Percentiles rank a stretch among this genome's conserved stretches.
These are phyloP conservation scores for Ips typographus DNA, from an alignment of 1,140 invertebrate genomes.

Conservation along the genomic window DNA sequence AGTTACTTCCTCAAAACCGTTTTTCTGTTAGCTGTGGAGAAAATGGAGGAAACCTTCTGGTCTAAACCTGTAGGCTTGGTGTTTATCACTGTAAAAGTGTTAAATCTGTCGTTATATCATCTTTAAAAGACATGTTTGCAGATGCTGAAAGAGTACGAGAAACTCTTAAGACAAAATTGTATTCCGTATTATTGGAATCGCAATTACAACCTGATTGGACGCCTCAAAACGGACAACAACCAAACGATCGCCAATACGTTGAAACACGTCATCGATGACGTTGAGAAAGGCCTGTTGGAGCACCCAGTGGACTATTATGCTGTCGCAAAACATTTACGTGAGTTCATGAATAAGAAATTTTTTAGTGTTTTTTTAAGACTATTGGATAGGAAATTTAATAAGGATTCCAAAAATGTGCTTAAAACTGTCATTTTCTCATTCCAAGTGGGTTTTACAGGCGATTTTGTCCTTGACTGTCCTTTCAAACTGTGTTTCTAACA, in stretches of 20 bases:
- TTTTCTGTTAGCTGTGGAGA: slow-evolving; percentile 52
- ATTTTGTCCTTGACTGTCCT: too few species aligned
- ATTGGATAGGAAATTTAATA: too few species aligned
- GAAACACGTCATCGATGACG: slow-evolving; percentile 24
- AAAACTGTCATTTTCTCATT: too few species aligned
- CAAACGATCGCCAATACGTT: slow-evolving; percentile 26
- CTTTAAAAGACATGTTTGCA: slow-evolving; percentile 36
- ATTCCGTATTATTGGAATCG: slow-evolving; percentile 56
- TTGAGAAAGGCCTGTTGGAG: slow-evolving; percentile 22
- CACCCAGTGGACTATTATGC: slow-evolving; percentile 22
- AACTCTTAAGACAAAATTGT: slow-evolving; percentile 46
- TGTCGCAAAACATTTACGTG: slow-evolving; percentile 40
- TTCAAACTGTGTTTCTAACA: too few species aligned
- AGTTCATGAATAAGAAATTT: slow-evolving; percentile 22
- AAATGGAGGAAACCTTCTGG: slow-evolving; percentile 51
- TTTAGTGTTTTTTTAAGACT: slow-evolving; percentile 9
- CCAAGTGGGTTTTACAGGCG: too few species aligned
- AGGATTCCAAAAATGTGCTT: too few species aligned
- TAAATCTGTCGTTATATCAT: slow-evolving; percentile 7
- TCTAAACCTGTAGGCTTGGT: slow-evolving; percentile 49
- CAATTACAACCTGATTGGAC: slow-evolving; percentile 50
- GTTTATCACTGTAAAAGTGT: slow-evolving; percentile 50
- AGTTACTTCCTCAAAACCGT: slow-evolving; percentile 59
- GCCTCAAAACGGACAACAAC: slow-evolving; percentile 26
- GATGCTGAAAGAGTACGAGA: slow-evolving; percentile 52